Conservation (phyloP, 2,888 invertebrate genomes). For the Microctonus hyperodae region DNA sequence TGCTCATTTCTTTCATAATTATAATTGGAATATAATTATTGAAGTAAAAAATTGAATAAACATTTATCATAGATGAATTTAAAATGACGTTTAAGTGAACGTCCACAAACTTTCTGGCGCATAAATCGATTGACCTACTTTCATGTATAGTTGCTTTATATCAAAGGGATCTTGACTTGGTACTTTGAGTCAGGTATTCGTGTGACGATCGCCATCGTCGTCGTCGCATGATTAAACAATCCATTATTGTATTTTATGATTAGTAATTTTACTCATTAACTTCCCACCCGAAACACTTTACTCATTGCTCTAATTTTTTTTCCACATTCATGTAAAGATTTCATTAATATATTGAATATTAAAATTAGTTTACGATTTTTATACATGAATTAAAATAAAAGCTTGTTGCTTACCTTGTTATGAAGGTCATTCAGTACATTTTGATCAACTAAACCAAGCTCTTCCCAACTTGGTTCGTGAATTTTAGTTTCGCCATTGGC, state of each 20-base stretch:
- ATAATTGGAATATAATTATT: not conserved
- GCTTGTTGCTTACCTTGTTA: constrained; percentile 69
- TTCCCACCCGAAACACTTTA: not conserved
- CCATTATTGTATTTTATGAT: constrained; percentile 18
- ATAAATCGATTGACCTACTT: constrained; percentile 56
- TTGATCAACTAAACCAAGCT: constrained; percentile 69
- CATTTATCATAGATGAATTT: constrained; percentile 29
- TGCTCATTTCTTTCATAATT: not conserved
- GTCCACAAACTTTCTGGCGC: constrained; percentile 26
- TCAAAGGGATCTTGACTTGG: constrained; percentile 46
- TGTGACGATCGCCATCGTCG: constrained; percentile 29
- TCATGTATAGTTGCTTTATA: constrained; percentile 40
- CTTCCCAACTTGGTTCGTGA: constrained; percentile 67
- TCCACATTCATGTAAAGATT: not conserved
- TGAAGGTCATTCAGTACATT: constrained; percentile 72
- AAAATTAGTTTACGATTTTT: not conserved
- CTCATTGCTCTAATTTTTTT: not conserved
- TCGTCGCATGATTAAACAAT: constrained; percentile 25
- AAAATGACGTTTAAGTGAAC: constrained; percentile 28
- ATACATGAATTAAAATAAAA: not conserved
- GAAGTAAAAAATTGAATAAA: not conserved
- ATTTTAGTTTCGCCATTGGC: constrained; percentile 16
- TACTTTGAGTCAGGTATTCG: constrained; percentile 42
- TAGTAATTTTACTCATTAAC: not conserved
- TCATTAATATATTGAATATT: constrained; percentile 9